These are phyloP conservation scores for Vombatus ursinus DNA, from an alignment of 2,113 vertebrate species.

Conservation along the genomic window DNA sequence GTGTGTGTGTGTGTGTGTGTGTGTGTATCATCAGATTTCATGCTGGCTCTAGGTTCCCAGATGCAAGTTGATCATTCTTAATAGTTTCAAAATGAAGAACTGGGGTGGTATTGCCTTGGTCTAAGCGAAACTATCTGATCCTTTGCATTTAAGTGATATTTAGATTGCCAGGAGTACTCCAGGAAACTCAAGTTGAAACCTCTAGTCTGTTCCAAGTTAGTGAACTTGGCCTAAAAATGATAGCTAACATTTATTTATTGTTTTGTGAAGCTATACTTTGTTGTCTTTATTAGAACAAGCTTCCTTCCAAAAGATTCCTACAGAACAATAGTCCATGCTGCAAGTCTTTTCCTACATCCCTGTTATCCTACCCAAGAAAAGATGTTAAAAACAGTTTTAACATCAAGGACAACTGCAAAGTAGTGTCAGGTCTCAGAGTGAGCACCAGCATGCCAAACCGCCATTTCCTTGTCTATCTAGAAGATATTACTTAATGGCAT, in stretches of 20 bases:
- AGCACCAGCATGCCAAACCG: neutral
- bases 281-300: neutral
- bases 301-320: neutral
- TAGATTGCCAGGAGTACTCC: neutral
- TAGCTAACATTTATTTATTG: neutral
- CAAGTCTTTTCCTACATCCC: neutral
- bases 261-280: neutral
- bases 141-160: slow-evolving; percentile 18
- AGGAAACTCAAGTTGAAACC: neutral
- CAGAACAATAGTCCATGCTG: neutral
- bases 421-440: slow-evolving; percentile 7
- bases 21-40: neutral
- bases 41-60: neutral
- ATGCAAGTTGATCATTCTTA: neutral
- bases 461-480: slow-evolving; percentile 4
- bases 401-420: neutral
- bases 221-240: neutral
- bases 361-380: neutral
- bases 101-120: neutral
- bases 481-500: neutral
- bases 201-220: neutral
- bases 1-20: no score
- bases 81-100: slow-evolving; percentile 40
- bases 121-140: neutral
- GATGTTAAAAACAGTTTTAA: neutral